A percentile compares a stretch with the other conserved stretches of the same genome.
Evolutionary conservation across 2,113 vertebrate genomes (phyloP).

Genomic region (Verasper variegatus): DNA sequence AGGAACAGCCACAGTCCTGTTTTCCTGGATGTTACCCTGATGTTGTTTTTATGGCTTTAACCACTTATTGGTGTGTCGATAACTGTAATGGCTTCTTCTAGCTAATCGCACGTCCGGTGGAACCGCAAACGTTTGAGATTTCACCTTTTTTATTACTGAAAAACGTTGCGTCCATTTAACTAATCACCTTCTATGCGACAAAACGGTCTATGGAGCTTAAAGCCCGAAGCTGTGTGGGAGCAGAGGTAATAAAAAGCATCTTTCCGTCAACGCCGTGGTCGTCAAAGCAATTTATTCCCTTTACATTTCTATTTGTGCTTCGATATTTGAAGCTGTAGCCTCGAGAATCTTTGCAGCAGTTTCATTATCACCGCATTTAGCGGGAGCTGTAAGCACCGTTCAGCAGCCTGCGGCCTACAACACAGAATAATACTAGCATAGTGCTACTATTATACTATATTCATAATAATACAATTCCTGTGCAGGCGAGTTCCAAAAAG

Average conservation of each 20-base stretch:
- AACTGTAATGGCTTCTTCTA: background rate
- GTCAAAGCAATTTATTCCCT: background rate
- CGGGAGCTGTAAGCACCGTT: background rate
- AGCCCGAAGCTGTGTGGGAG: no score
- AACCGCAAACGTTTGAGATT: background rate
- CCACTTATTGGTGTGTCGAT: background rate
- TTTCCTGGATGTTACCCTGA: background rate
- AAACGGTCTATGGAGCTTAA: no score
- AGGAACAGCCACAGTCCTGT: background rate
- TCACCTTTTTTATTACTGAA: background rate
- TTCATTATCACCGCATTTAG: background rate
- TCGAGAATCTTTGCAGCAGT: background rate
- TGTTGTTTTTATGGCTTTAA: slow-evolving; percentile 1
- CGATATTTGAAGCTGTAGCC: background rate
- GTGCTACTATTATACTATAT: no score
- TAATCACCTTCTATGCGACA: background rate
- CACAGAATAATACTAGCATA: background rate
- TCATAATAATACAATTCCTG: background rate
- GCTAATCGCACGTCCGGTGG: background rate
- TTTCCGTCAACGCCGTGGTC: background rate
- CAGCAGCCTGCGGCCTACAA: background rate
- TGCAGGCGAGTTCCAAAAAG: background rate
- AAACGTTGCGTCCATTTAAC: background rate
- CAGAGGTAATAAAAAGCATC: background rate
- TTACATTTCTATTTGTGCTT: background rate